Evolutionary conservation across 2,113 vertebrate genomes (phyloP).

Genomic region (Pungitius pungitius): DNA sequence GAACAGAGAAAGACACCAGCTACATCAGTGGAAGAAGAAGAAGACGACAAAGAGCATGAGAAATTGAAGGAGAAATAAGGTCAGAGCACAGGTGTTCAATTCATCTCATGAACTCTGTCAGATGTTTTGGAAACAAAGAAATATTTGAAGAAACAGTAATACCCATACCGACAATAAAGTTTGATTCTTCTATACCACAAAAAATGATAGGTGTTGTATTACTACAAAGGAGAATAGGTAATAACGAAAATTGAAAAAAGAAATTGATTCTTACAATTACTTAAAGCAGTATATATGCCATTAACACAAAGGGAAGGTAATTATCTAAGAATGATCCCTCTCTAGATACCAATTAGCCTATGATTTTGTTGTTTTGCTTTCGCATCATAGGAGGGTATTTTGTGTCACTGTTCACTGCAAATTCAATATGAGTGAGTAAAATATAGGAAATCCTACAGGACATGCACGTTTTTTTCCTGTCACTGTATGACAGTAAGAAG

Average conservation of each 20-base stretch:
- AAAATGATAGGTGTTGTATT: constrained; percentile 10
- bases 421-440: constrained; percentile 8
- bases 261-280: not conserved
- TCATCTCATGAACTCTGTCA: constrained; percentile 39
- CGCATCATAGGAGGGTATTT: not conserved
- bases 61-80: constrained; percentile 52
- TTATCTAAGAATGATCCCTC: constrained; percentile 2
- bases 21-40: constrained; percentile 36
- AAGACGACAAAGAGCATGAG: constrained; percentile 50
- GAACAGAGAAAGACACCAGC: constrained; percentile 54
- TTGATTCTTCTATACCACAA: not conserved
- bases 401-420: not conserved
- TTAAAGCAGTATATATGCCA: not conserved
- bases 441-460: constrained; percentile 27
- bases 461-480: constrained; percentile 24
- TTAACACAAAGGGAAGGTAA: not conserved
- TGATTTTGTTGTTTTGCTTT: not conserved
- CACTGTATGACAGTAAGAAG: constrained; percentile 51
- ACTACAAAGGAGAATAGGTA: not conserved
- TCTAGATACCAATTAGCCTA: not conserved
- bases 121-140: constrained; percentile 2
- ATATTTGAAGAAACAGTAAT: constrained; percentile 4
- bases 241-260: not conserved
- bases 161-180: constrained; percentile 4
- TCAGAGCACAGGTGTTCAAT: constrained; percentile 40